These are phyloP conservation scores for Clarias laeviceps DNA, from an alignment of 2,797 vertebrate genomes.

Conservation along the genomic window DNA sequence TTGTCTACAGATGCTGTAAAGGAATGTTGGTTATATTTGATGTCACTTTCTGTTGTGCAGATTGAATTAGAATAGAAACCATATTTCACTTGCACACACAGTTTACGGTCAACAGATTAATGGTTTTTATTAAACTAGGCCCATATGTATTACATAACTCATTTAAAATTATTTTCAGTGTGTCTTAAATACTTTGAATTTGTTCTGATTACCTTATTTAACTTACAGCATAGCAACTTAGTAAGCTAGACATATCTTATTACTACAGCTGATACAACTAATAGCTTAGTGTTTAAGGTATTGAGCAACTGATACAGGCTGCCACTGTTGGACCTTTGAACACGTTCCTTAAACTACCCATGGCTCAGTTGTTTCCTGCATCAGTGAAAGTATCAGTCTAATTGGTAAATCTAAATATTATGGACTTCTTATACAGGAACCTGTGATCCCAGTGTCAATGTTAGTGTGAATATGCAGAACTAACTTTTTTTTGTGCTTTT, in stretches of 20 bases:
- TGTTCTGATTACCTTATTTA: neutral
- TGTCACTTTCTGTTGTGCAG: constrained; percentile 15
- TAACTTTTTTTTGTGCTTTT: too few relatives aligned
- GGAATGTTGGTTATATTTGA: constrained; percentile 24
- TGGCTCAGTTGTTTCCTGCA: neutral
- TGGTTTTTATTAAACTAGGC: neutral
- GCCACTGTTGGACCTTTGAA: neutral
- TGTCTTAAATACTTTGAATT: neutral
- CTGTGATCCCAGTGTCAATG: neutral
- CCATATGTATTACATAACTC: neutral
- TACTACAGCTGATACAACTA: neutral
- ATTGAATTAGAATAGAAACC: constrained; percentile 1
- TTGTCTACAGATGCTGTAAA: constrained; percentile 31
- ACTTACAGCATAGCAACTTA: neutral
- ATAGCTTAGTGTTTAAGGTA: neutral
- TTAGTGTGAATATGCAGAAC: neutral
- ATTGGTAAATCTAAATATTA: neutral
- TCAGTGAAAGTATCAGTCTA: neutral
- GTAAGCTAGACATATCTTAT: neutral
- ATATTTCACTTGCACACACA: constrained; percentile 18
- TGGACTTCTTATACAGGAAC: neutral
- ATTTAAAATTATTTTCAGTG: neutral
- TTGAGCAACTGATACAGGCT: neutral
- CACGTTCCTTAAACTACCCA: neutral
- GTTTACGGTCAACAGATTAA: neutral